Percentiles rank a stretch among this genome's conserved stretches.
Conservation (phyloP, 1,140 invertebrate genomes). For the Microplitis mediator region DNA sequence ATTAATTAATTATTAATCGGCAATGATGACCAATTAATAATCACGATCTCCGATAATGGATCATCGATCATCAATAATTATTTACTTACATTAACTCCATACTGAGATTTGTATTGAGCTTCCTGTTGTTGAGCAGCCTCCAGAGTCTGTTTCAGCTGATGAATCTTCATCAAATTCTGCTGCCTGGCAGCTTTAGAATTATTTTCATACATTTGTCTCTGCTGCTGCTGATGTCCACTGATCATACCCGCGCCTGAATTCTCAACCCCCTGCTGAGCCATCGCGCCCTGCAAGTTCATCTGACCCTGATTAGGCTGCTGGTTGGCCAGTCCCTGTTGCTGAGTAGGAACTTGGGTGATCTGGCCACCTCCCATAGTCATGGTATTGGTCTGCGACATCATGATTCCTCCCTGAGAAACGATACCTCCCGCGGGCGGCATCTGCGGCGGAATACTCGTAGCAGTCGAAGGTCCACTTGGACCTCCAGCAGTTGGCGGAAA, state of each 20-base stretch:
- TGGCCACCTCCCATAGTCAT: slow-evolving; percentile 70
- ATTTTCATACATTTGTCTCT: slow-evolving; percentile 58
- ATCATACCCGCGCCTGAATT: slow-evolving; percentile 51
- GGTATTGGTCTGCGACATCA: slow-evolving; percentile 68
- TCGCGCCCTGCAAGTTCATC: slow-evolving; percentile 56
- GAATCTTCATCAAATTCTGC: slow-evolving; percentile 72
- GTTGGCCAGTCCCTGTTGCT: slow-evolving; percentile 52
- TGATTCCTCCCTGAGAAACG: slow-evolving; percentile 61
- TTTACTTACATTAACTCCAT: slow-evolving; percentile 65
- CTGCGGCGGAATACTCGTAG: slow-evolving; percentile 55
- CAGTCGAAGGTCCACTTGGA: slow-evolving; percentile 20
- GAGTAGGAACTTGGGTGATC: slow-evolving; percentile 65
- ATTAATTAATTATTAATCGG: slow-evolving; percentile 14
- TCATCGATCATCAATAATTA: too few species aligned
- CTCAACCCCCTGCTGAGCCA: slow-evolving; percentile 42
- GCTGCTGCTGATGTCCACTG: slow-evolving; percentile 43
- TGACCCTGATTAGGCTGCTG: slow-evolving; percentile 56
- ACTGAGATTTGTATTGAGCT: slow-evolving; percentile 74
- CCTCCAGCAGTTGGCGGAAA: slow-evolving; percentile 41
- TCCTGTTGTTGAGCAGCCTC: slow-evolving; percentile 81
- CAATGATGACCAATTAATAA: too few species aligned
- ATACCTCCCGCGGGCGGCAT: slow-evolving; percentile 55
- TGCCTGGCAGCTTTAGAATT: slow-evolving; percentile 69
- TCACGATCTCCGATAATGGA: too few species aligned
- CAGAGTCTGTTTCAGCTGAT: slow-evolving; percentile 73